These are phyloP conservation scores for Hesperophylax magnus DNA, from an alignment of 1,140 invertebrate species.

Conservation along the genomic window DNA sequence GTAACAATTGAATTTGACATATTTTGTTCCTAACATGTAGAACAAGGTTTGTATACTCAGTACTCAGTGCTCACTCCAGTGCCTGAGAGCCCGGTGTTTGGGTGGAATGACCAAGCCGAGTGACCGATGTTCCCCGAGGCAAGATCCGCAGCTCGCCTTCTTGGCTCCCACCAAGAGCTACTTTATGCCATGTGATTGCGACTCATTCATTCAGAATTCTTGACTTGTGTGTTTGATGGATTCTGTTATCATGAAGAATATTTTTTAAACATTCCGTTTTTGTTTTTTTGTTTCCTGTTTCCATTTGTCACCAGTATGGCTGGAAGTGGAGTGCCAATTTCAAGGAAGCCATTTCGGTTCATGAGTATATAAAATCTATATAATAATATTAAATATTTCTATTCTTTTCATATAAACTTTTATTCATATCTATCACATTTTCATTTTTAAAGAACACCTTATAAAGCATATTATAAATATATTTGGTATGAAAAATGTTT, in stretches of 20 bases:
- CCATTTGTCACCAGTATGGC: conserved; percentile 77
- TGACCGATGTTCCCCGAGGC: too few species aligned
- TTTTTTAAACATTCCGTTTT: conserved; percentile 59
- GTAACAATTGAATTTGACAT: too few species aligned
- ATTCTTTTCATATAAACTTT: conserved; percentile 65
- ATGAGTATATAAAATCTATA: conserved; percentile 71
- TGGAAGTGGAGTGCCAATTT: conserved; percentile 96
- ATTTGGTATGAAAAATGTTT: conserved; percentile 31
- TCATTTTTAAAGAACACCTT: conserved; percentile 55
- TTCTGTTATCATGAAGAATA: background rate
- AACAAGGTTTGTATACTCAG: too few species aligned
- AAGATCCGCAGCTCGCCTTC: too few species aligned
- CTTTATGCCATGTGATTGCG: too few species aligned
- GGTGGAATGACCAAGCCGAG: too few species aligned
- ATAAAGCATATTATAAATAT: conserved; percentile 47
- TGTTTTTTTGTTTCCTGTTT: conserved; percentile 71
- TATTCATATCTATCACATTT: conserved; percentile 62
- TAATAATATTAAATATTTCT: conserved; percentile 67
- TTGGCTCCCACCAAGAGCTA: too few species aligned
- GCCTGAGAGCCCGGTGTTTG: too few species aligned
- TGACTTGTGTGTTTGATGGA: too few species aligned
- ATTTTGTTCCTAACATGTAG: too few species aligned
- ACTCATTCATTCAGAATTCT: too few species aligned
- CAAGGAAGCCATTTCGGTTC: conserved; percentile 89
- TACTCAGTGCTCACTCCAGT: too few species aligned